These are phyloP conservation scores for Limonius californicus DNA, from an alignment of 1,140 invertebrate genomes.

Conservation along the genomic window DNA sequence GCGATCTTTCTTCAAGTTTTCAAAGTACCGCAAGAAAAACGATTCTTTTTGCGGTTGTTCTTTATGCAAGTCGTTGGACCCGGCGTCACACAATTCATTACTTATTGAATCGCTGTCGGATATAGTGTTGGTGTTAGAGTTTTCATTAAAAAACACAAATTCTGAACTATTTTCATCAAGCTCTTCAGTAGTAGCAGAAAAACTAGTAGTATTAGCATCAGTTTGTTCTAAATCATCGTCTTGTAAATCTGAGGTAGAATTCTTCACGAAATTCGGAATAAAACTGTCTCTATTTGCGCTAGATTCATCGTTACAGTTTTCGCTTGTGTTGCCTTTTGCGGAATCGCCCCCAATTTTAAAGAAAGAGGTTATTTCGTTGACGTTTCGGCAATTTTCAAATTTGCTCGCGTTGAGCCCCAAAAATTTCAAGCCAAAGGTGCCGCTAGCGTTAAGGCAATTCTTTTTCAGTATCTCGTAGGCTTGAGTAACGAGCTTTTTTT, in stretches of 20 bases:
- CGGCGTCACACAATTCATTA: slow-evolving; percentile 7
- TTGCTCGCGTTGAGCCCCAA: slow-evolving; percentile 75
- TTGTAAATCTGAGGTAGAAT: too few species aligned
- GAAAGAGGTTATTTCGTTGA: slow-evolving; percentile 57
- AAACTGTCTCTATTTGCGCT: too few species aligned
- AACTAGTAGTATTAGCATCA: not conserved
- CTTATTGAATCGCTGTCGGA: slow-evolving; percentile 20
- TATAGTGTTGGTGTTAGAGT: not conserved
- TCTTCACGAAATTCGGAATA: too few species aligned
- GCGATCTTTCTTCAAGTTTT: slow-evolving; percentile 21
- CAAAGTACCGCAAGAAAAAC: slow-evolving; percentile 51
- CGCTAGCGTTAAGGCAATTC: slow-evolving; percentile 48
- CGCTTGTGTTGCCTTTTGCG: not conserved
- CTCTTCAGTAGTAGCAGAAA: not conserved
- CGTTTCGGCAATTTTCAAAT: slow-evolving; percentile 65
- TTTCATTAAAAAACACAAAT: slow-evolving; percentile 1
- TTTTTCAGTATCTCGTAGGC: slow-evolving; percentile 60
- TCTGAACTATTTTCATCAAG: not conserved
- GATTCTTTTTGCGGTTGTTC: slow-evolving; percentile 31
- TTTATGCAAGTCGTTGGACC: not conserved
- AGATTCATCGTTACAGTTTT: not conserved
- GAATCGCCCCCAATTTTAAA: slow-evolving; percentile 48
- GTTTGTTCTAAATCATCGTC: not conserved
- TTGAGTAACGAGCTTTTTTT: slow-evolving; percentile 56
- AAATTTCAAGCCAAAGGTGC: slow-evolving; percentile 54